These are phyloP conservation scores for Hoplodrina blanda DNA, from an alignment of 2,888 invertebrate species.

Conservation along the genomic window DNA sequence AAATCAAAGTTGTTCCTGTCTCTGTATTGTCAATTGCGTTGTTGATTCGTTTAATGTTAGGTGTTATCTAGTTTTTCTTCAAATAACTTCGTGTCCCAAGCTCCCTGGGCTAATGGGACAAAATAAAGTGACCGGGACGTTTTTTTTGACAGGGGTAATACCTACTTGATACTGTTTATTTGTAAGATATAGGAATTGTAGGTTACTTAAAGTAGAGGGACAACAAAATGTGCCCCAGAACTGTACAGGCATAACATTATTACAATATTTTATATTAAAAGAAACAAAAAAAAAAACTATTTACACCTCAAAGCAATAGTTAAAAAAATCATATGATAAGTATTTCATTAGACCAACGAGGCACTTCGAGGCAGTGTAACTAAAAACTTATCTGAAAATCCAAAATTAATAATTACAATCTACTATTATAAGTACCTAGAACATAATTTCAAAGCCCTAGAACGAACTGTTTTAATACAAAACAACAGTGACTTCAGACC, in stretches of 20 bases:
- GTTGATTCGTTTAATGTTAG: slow-evolving; percentile 7
- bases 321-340: no score
- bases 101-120: not conserved
- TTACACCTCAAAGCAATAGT: no score
- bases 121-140: slow-evolving; percentile 8
- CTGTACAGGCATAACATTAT: no score
- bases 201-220: no score
- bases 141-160: slow-evolving; percentile 8
- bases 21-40: slow-evolving; percentile 16
- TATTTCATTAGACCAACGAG: no score
- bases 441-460: not conserved
- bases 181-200: not conserved
- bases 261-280: no score
- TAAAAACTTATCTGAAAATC: no score
- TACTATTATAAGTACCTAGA: no score
- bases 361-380: no score
- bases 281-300: no score
- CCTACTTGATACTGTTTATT: not conserved
- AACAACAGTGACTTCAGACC: not conserved
- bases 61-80: slow-evolving; percentile 13
- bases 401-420: no score
- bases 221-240: no score
- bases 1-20: slow-evolving; percentile 21
- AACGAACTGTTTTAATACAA: not conserved
- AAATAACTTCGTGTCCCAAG: slow-evolving; percentile 19